Conservation (phyloP, 2,797 vertebrate genomes). For the Hozukius guyotensis region DNA sequence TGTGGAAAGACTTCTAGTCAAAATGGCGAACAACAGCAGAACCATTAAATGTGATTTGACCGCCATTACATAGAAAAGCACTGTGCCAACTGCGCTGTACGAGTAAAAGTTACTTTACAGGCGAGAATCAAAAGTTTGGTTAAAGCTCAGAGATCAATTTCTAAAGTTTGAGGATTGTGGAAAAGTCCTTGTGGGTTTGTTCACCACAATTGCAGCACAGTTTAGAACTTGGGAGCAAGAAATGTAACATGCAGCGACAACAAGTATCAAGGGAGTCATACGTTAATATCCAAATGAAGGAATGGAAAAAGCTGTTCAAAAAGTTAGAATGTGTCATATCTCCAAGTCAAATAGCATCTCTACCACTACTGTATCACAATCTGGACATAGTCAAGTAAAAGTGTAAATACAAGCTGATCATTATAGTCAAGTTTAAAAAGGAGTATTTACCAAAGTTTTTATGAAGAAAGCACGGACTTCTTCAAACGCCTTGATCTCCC, state of each 20-base stretch:
- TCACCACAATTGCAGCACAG: conserved; percentile 57
- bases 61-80: conserved; percentile 20
- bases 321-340: not conserved
- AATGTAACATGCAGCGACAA: conserved; percentile 21
- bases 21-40: conserved; percentile 63
- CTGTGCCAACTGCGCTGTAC: not conserved
- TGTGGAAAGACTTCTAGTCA: conserved; percentile 44
- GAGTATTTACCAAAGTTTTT: conserved; percentile 62
- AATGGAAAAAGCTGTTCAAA: not conserved
- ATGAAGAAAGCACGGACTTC: conserved; percentile 34
- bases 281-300: conserved; percentile 2
- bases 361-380: not conserved
- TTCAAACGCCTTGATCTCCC: conserved; percentile 28
- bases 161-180: conserved; percentile 42
- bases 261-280: not conserved
- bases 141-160: conserved; percentile 29
- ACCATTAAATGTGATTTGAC: conserved; percentile 24
- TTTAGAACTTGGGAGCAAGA: conserved; percentile 28
- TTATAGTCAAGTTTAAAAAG: conserved; percentile 18
- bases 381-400: not conserved
- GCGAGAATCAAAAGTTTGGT: not conserved
- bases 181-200: conserved; percentile 66
- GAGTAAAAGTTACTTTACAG: not conserved
- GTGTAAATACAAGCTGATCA: not conserved
- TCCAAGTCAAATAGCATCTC: not conserved